Percentiles rank a stretch among this genome's conserved stretches.
These are phyloP conservation scores for Clamator glandarius DNA, from an alignment of 2,797 vertebrate genomes.

Conservation along the genomic window DNA sequence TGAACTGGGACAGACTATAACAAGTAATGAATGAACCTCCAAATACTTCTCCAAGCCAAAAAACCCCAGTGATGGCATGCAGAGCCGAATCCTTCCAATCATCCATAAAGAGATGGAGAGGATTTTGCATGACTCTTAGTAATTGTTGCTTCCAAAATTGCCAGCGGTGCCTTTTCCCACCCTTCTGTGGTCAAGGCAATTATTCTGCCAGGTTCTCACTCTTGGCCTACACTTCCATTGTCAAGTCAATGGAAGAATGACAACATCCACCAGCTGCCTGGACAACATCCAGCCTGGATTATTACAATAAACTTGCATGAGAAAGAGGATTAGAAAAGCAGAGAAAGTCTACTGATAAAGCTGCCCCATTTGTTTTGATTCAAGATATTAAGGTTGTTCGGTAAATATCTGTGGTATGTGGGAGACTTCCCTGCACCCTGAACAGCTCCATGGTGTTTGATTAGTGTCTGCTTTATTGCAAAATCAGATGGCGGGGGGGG, in stretches of 20 bases:
- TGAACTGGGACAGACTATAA: slow-evolving; percentile 53
- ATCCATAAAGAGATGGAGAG: slow-evolving; percentile 31
- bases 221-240: slow-evolving; percentile 45
- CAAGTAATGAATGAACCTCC: slow-evolving; percentile 65
- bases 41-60: slow-evolving; percentile 51
- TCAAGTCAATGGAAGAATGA: slow-evolving; percentile 67
- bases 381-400: slow-evolving; percentile 1
- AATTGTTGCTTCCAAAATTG: slow-evolving; percentile 20
- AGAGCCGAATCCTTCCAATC: slow-evolving; percentile 49
- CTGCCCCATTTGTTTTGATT: slow-evolving; percentile 55
- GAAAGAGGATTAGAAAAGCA: slow-evolving; percentile 58
- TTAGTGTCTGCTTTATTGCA: neutral
- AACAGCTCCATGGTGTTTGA: neutral
- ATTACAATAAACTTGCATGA: slow-evolving; percentile 54
- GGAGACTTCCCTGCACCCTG: slow-evolving; percentile 12
- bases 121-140: slow-evolving; percentile 13
- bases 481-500: neutral
- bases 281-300: slow-evolving; percentile 51
- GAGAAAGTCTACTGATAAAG: slow-evolving; percentile 55
- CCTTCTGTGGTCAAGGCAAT: slow-evolving; percentile 30
- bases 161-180: slow-evolving; percentile 34
- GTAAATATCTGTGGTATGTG: neutral
- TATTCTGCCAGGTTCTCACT: slow-evolving; percentile 49
- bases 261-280: slow-evolving; percentile 68
- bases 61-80: slow-evolving; percentile 38